Percentiles rank a stretch among this genome's conserved stretches.
phyloP scores from a whole-genome alignment of 2,797 vertebrate species.

The Periparus ater region DNA sequence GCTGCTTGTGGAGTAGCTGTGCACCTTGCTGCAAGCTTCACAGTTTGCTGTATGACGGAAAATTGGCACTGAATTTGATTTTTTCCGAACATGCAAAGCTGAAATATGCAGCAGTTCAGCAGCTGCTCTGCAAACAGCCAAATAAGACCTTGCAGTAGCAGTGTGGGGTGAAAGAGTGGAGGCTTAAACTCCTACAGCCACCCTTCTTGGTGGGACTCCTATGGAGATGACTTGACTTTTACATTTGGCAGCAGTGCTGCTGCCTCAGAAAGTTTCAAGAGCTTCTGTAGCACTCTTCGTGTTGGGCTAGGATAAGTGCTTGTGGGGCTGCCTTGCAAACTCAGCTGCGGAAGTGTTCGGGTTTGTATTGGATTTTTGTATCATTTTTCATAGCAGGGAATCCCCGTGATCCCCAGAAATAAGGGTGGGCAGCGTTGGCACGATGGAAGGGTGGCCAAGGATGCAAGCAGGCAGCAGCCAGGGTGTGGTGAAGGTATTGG shows the following conservation, averaged over 20 bases:
- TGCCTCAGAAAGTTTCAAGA: background rate
- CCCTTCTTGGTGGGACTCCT: background rate
- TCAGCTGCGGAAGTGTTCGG: background rate
- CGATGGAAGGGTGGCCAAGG: background rate
- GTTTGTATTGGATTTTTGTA: background rate
- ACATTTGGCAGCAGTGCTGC: background rate
- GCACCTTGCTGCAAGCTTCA: background rate
- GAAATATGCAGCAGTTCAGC: constrained; percentile 8
- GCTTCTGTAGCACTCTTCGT: background rate
- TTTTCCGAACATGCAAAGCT: background rate
- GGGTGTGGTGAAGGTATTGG: background rate
- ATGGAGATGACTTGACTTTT: background rate
- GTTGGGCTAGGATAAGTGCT: background rate
- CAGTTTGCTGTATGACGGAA: background rate
- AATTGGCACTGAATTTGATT: background rate
- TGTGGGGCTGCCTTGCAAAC: background rate
- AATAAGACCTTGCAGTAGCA: constrained; percentile 12
- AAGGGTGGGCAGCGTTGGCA: background rate
- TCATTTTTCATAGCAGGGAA: background rate
- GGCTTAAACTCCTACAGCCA: background rate
- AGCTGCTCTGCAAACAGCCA: constrained; percentile 44
- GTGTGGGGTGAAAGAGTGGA: constrained; percentile 19
- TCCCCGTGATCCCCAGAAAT: background rate
- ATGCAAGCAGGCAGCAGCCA: background rate
- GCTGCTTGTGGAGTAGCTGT: constrained; percentile 43